phyloP scores from a whole-genome alignment of 2,797 vertebrate genomes.

The Dryobates pubescens region DNA sequence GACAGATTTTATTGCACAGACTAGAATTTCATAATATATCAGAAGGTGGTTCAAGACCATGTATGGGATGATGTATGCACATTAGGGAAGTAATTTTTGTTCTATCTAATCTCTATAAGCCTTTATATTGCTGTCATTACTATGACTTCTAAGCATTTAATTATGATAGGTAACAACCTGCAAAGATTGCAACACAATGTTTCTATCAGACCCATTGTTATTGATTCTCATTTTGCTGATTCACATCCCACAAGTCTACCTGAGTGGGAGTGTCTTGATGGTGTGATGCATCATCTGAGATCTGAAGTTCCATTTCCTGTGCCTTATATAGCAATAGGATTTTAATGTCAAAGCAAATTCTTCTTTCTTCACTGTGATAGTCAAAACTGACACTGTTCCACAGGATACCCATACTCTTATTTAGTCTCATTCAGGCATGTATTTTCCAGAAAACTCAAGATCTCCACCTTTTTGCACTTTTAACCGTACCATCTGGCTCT shows the following conservation, averaged over 20 bases:
- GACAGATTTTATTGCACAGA: not conserved
- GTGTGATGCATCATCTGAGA: not conserved
- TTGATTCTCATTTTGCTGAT: slow-evolving; percentile 39
- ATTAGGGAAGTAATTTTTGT: not conserved
- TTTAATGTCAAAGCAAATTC: not conserved
- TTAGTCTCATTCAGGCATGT: not conserved
- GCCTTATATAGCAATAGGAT: not conserved
- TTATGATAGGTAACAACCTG: slow-evolving; percentile 21
- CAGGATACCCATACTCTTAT: not conserved
- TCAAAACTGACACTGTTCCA: not conserved
- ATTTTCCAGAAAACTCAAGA: not conserved
- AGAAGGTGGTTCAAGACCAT: not conserved
- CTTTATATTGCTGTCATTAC: not conserved
- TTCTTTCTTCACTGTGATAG: not conserved
- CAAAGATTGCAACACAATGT: slow-evolving; percentile 20
- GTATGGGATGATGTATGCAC: not conserved
- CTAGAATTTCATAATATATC: not conserved
- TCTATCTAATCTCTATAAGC: slow-evolving; percentile 32
- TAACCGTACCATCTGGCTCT: not conserved
- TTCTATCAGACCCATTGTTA: not conserved
- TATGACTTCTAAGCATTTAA: not conserved
- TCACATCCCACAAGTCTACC: not conserved
- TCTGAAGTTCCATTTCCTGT: not conserved
- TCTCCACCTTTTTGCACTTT: not conserved
- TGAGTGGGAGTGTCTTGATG: slow-evolving; percentile 15